These are phyloP conservation scores for Pseudochaenichthys georgianus DNA, from an alignment of 2,797 vertebrate species.

Conservation along the genomic window DNA sequence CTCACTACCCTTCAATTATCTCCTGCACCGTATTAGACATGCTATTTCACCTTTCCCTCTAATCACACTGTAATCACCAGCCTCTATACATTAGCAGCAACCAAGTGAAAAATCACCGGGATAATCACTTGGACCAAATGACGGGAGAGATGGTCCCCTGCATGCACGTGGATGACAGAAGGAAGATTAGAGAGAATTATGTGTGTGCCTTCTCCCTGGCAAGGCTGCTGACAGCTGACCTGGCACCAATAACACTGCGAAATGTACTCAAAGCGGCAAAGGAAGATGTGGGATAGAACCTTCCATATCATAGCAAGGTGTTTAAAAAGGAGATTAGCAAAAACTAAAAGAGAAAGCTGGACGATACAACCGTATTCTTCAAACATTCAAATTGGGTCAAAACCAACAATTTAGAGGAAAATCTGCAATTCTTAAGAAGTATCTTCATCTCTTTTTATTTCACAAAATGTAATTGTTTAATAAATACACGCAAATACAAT, in stretches of 20 bases:
- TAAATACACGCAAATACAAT: constrained; percentile 25
- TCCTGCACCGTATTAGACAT: constrained; percentile 79
- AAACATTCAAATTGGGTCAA: constrained; percentile 53
- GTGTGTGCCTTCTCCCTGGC: constrained; percentile 80
- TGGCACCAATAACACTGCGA: constrained; percentile 71
- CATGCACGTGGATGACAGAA: constrained; percentile 81
- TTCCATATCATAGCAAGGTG: constrained; percentile 49
- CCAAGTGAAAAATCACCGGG: constrained; percentile 82
- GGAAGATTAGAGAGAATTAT: constrained; percentile 85
- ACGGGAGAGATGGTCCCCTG: constrained; percentile 76
- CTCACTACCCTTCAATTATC: constrained; percentile 82
- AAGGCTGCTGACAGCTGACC: constrained; percentile 80
- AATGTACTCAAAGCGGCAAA: constrained; percentile 58
- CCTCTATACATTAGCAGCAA: constrained; percentile 84
- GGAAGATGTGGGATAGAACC: constrained; percentile 56
- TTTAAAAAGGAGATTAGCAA: constrained; percentile 33
- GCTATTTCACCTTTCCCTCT: constrained; percentile 83
- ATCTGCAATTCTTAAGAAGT: constrained; percentile 52
- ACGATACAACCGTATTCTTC: constrained; percentile 16
- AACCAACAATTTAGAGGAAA: constrained; percentile 54
- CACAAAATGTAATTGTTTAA: constrained; percentile 52
- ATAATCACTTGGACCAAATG: constrained; percentile 84
- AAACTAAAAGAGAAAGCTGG: constrained; percentile 30
- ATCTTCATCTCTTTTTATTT: constrained; percentile 49
- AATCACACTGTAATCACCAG: constrained; percentile 81